Evolutionary conservation across 2,113 vertebrate genomes (phyloP).

Genomic region (Gulo gulo): DNA sequence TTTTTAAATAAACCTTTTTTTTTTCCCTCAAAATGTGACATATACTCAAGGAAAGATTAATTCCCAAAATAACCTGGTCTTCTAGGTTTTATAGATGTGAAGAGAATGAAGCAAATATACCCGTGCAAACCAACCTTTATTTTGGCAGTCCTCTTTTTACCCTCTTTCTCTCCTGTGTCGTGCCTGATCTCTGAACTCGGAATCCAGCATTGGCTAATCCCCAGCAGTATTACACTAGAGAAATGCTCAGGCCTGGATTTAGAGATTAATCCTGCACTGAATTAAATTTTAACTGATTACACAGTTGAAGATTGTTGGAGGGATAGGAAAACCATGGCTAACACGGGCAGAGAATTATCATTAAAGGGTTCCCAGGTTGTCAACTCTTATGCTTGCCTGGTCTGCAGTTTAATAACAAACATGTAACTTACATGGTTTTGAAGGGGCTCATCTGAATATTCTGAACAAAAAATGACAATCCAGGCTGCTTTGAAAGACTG

Average conservation of each 20-base stretch:
- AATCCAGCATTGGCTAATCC: background rate
- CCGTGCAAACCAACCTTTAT: background rate
- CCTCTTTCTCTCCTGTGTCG: background rate
- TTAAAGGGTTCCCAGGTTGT: background rate
- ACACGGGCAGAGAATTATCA: background rate
- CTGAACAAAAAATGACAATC: background rate
- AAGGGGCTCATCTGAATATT: background rate
- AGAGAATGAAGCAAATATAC: background rate
- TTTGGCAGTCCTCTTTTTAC: background rate
- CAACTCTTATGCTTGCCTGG: background rate
- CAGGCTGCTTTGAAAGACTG: background rate
- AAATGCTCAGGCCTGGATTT: background rate
- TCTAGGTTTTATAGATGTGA: conserved; percentile 15
- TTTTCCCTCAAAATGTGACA: background rate
- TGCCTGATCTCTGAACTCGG: background rate
- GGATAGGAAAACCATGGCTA: background rate
- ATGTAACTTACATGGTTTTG: background rate
- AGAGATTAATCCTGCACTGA: background rate
- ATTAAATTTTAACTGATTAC: conserved; percentile 25
- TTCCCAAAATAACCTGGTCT: conserved; percentile 42
- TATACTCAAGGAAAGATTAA: conserved; percentile 43
- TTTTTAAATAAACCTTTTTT: conserved; percentile 21
- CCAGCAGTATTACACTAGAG: background rate
- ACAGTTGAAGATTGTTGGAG: background rate
- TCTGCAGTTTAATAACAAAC: background rate